Evolutionary conservation across 2,797 vertebrate genomes (phyloP).

Genomic region (Acestrorhynchus altus): DNA sequence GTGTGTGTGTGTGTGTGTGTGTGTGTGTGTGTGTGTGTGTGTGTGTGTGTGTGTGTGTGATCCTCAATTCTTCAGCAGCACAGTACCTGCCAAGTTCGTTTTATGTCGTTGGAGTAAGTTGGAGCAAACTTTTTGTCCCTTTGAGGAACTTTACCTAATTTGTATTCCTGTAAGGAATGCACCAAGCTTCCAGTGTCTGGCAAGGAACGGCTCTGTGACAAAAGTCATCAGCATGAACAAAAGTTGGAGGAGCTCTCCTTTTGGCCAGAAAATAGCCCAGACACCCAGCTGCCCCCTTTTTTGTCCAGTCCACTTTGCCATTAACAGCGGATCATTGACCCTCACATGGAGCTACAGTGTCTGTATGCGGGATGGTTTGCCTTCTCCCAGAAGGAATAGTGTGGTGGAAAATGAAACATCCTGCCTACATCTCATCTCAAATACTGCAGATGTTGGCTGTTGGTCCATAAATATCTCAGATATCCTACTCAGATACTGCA

Average conservation of each 20-base stretch:
- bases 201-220: conserved; percentile 51
- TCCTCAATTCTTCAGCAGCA: conserved; percentile 1
- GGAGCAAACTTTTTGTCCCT: conserved; percentile 8
- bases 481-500: too few species aligned
- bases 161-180: conserved; percentile 49
- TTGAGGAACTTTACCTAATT: conserved; percentile 43
- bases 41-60: background rate
- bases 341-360: background rate
- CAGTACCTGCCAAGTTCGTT: conserved; percentile 13
- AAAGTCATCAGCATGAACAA: conserved; percentile 57
- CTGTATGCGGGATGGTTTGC: too few species aligned
- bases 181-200: conserved; percentile 42
- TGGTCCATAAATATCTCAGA: too few species aligned
- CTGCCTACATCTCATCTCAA: background rate
- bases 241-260: conserved; percentile 50
- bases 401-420: background rate
- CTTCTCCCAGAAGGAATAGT: background rate
- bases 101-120: conserved; percentile 14
- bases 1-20: background rate
- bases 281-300: conserved; percentile 46
- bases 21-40: background rate
- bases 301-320: conserved; percentile 38
- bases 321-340: conserved; percentile 48
- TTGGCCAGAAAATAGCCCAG: conserved; percentile 47
- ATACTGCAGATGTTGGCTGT: too few species aligned